Base-by-base conservation (phyloP, 1,140 invertebrate species). In the Cepaea nemoralis region DNA sequence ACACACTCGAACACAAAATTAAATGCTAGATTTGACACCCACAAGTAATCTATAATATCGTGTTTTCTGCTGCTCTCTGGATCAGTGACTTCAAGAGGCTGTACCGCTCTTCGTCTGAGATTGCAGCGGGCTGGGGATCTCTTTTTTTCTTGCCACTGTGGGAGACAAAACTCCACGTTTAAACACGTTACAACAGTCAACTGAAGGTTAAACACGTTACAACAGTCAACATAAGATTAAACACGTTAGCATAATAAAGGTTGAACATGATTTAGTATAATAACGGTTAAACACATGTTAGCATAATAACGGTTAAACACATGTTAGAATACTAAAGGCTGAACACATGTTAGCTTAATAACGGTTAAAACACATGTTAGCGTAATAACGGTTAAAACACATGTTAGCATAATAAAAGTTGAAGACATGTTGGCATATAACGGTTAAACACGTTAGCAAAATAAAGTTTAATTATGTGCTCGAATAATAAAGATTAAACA, bases 131-230 rank as follows among this genome's bases (percentile, higher is more conserved):
- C 75, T 77, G 50, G 59, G 35, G 35, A 77, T 83, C 82, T 37
- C 82, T n/a, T 70, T 83, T 83, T 59, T 83, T 83, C 82, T 83
- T 83, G 22, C 82, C 82, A 42, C 82, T 83, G n/a, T n/a, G n/a
- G n/a, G n/a, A n/a, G n/a, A n/a, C n/a, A n/a, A n/a, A n/a, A n/a
- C n/a, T 31, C n/a, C n/a, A n/a, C n/a, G n/a, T n/a, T 63, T 63
- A 6, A 63, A 63, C 22, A 63, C 5, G 33, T 31, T 24, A 59
- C 45, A 59, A n/a, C 55, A 59, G 14, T 12, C 12, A 24, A 59
- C 24, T 5, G n/a, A 24, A 45, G 8, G n/a, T 63, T 63, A 6
- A 63, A 63, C 22, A 63, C 5, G 33, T 31, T 24, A 59, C 45
- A 59, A n/a, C 55, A 59, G 14, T 12, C 12, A 24, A 59, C 24